Conservation (phyloP, 2,888 invertebrate species). For the Tetheella fluctuosa region DNA sequence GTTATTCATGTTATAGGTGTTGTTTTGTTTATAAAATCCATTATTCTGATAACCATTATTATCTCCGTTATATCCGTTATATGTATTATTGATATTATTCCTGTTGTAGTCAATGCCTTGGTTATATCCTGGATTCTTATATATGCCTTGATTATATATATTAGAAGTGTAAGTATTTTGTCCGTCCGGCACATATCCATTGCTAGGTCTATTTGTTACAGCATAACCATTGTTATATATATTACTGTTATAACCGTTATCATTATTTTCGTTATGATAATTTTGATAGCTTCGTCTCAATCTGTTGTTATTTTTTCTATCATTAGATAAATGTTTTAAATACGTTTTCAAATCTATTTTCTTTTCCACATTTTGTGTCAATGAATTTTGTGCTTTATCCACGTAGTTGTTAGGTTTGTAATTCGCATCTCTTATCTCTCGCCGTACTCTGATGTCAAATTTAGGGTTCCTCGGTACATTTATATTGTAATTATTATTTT, state of each 20-base stretch:
- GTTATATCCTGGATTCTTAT: not conserved
- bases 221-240: slow-evolving; percentile 20
- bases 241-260: slow-evolving; percentile 8
- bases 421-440: not conserved
- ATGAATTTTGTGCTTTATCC: not conserved
- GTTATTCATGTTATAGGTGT: not conserved
- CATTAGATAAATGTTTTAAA: not conserved
- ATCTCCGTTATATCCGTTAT: not conserved
- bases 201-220: not conserved
- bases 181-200: not conserved
- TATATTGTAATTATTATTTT: slow-evolving; percentile 46
- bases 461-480: slow-evolving; percentile 29
- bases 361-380: not conserved
- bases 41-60: not conserved
- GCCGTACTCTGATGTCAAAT: slow-evolving; percentile 20
- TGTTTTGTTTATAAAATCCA: not conserved
- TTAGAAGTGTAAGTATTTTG: not conserved
- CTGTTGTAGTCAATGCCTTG: not conserved
- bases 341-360: not conserved
- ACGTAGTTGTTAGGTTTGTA: not conserved
- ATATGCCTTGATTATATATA: not conserved
- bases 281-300: not conserved
- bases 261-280: too few species aligned
- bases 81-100: not conserved
- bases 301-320: not conserved